Evolutionary conservation across 2,113 vertebrate species (phyloP).

Genomic region (Paratilapia polleni): DNA sequence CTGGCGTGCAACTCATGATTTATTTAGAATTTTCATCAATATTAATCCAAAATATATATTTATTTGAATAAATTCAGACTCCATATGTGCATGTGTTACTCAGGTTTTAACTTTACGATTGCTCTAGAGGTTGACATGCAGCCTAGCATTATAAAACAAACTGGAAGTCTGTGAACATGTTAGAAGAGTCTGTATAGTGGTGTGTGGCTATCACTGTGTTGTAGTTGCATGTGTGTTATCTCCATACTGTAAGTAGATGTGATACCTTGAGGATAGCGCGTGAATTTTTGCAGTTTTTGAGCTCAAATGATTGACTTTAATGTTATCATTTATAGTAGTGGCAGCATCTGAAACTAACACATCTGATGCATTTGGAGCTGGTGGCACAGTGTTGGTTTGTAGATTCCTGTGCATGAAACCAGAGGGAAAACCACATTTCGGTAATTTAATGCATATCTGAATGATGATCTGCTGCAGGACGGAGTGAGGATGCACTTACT

Average conservation of each 20-base stretch:
- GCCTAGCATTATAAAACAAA: neutral
- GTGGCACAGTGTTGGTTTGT: neutral
- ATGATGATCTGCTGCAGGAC: neutral
- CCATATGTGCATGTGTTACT: neutral
- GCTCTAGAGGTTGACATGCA: neutral
- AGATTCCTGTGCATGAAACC: slow-evolving; percentile 4
- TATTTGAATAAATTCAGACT: slow-evolving; percentile 52
- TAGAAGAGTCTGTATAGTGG: neutral
- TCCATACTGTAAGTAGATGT: neutral
- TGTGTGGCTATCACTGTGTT: neutral
- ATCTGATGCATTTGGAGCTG: neutral
- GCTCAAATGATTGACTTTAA: neutral
- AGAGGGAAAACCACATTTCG: slow-evolving; percentile 33
- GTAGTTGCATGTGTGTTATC: neutral
- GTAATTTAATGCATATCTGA: neutral
- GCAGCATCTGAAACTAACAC: slow-evolving; percentile 3
- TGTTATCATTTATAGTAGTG: neutral
- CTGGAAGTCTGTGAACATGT: neutral
- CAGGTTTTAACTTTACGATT: neutral
- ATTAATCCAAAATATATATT: slow-evolving; percentile 74
- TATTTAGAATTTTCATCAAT: slow-evolving; percentile 78
- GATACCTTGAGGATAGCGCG: neutral
- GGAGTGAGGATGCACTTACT: neutral
- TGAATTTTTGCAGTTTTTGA: neutral
- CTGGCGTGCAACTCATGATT: slow-evolving; percentile 67